Evolutionary conservation across 1,140 invertebrate genomes (phyloP).

Genomic region (Pollicipes pollicipes): DNA sequence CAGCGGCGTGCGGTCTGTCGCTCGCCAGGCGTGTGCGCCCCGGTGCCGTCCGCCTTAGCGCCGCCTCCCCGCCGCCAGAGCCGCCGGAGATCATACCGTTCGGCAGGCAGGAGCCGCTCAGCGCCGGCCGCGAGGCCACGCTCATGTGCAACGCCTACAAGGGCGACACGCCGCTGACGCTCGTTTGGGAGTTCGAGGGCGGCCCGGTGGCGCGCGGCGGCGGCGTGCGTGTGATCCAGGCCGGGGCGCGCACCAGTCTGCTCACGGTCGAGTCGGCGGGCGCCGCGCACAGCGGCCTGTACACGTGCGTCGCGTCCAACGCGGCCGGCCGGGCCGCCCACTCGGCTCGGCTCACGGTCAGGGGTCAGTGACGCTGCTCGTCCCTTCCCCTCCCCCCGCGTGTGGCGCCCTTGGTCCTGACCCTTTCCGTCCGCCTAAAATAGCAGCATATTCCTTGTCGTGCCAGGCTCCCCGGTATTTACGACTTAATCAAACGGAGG

Average conservation of each 20-base stretch:
- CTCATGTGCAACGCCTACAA: slow-evolving; percentile 65
- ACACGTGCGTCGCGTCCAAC: slow-evolving; percentile 37
- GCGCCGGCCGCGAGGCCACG: slow-evolving; percentile 33
- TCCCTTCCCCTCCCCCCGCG: too few species aligned
- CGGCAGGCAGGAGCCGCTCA: slow-evolving; percentile 16
- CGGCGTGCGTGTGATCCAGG: slow-evolving; percentile 28
- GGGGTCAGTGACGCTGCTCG: slow-evolving; percentile 25
- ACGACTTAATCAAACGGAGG: too few species aligned
- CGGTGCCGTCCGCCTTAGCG: too few species aligned
- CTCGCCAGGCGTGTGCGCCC: too few species aligned
- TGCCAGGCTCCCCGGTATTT: too few species aligned
- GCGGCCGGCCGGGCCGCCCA: slow-evolving; percentile 29
- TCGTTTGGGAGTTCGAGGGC: slow-evolving; percentile 55
- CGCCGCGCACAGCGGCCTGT: slow-evolving; percentile 38
- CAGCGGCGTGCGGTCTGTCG: too few species aligned
- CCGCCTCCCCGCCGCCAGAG: slow-evolving; percentile 11
- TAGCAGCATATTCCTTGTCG: too few species aligned
- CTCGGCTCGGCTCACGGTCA: slow-evolving; percentile 32
- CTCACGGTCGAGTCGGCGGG: slow-evolving; percentile 55
- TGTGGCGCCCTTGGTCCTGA: too few species aligned
- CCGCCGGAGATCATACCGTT: slow-evolving; percentile 14
- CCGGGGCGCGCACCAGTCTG: slow-evolving; percentile 49
- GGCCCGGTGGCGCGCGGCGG: slow-evolving; percentile 25
- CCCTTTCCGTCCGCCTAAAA: too few species aligned
- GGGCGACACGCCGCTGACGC: slow-evolving; percentile 60